Conservation (phyloP, 2,113 vertebrate species). For the Ailurus styani region DNA sequence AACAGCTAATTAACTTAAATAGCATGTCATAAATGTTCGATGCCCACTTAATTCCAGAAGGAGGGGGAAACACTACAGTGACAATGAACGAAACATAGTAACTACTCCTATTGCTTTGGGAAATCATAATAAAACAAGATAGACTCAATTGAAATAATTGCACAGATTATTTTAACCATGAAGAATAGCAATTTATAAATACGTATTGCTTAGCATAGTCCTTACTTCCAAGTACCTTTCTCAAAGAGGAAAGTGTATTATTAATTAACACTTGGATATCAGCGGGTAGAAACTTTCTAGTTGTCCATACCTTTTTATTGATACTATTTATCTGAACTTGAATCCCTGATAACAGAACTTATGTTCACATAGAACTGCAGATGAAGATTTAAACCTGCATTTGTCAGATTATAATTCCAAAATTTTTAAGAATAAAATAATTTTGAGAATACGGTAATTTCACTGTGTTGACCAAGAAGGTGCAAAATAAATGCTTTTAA, state of each 20-base stretch:
- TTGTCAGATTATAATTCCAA: not conserved
- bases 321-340: not conserved
- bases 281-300: not conserved
- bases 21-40: not conserved
- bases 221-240: not conserved
- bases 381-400: not conserved
- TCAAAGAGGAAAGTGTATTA: not conserved
- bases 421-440: not conserved
- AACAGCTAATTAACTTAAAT: not conserved
- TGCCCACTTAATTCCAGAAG: not conserved
- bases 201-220: not conserved
- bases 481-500: not conserved
- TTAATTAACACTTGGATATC: not conserved
- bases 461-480: not conserved
- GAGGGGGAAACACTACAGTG: not conserved
- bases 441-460: not conserved
- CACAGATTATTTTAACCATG: not conserved
- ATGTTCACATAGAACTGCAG: not conserved
- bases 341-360: not conserved
- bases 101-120: not conserved
- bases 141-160: not conserved
- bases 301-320: not conserved
- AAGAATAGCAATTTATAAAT: not conserved
- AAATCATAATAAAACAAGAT: not conserved
- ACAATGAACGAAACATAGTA: not conserved